A percentile compares a stretch with the other conserved stretches of the same genome.
These are phyloP conservation scores for Diplodus puntazzo DNA, from an alignment of 2,797 vertebrate species.

Conservation along the genomic window DNA sequence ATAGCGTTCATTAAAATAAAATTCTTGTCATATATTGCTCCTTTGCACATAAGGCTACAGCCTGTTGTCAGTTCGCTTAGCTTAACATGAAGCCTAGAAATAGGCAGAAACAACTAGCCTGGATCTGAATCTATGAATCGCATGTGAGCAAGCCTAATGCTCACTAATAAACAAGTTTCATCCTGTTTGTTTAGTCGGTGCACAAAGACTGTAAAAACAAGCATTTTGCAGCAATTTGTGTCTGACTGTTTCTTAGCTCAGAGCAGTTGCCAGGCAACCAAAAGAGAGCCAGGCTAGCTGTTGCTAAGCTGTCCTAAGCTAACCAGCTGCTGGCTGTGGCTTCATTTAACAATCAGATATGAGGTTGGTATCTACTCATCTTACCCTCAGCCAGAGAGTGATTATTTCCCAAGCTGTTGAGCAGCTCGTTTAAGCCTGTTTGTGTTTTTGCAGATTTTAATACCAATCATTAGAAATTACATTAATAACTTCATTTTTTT, in stretches of 20 bases:
- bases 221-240: not conserved
- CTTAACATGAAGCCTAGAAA: not conserved
- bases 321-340: not conserved
- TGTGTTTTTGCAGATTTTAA: no score
- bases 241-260: not conserved
- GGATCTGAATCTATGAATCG: no score
- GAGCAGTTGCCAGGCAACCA: not conserved
- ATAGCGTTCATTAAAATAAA: no score
- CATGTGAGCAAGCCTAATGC: not conserved
- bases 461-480: no score
- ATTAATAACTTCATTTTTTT: no score
- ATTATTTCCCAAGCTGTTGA: not conserved
- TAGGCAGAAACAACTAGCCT: not conserved
- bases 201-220: not conserved
- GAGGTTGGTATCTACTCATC: no score
- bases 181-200: not conserved
- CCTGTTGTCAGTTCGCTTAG: no score
- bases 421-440: not conserved
- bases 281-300: not conserved
- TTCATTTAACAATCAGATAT: not conserved
- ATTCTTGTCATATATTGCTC: no score
- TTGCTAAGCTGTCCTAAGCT: not conserved
- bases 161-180: not conserved
- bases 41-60: no score
- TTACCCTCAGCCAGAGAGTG: no score